These are phyloP conservation scores for Gambusia yucatana DNA, from an alignment of 2,797 vertebrate species.

Conservation along the genomic window DNA sequence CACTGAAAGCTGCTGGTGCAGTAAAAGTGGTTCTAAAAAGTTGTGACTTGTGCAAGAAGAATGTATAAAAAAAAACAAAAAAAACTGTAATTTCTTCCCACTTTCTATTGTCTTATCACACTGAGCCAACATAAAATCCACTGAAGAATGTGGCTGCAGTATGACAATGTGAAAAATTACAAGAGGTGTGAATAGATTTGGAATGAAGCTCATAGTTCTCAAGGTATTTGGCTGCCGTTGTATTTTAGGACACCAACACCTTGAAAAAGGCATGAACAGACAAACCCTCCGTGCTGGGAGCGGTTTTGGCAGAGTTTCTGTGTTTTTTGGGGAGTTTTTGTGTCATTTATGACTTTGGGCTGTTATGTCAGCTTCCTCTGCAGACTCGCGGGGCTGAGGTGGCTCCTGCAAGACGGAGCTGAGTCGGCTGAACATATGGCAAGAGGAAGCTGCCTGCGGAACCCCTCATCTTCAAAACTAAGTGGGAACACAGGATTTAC, in stretches of 20 bases:
- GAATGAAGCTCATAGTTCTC: conserved; percentile 14
- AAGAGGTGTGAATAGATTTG: not conserved
- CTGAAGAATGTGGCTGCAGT: not conserved
- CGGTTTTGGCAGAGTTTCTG: conserved; percentile 54
- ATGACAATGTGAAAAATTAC: not conserved
- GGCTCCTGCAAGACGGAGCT: conserved; percentile 61
- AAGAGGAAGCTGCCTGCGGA: conserved; percentile 64
- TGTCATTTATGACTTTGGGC: conserved; percentile 69
- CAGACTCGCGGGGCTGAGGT: conserved; percentile 60
- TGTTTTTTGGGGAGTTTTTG: conserved; percentile 66
- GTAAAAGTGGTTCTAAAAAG: not conserved
- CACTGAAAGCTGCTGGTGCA: not conserved
- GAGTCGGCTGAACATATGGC: conserved; percentile 72
- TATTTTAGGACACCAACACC: conserved; percentile 48
- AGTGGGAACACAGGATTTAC: conserved; percentile 31
- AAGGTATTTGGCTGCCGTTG: conserved; percentile 45
- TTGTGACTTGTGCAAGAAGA: not conserved
- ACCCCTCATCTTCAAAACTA: conserved; percentile 41
- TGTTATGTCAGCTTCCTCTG: conserved; percentile 65
- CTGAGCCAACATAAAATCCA: not conserved
- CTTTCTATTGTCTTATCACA: not conserved
- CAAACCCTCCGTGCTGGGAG: conserved; percentile 41
- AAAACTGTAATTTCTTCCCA: not conserved
- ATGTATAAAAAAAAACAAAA: not conserved
- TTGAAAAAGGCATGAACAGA: conserved; percentile 28